Base-by-base conservation (phyloP, 2,797 vertebrate genomes). In the Esox masquinongy region DNA sequence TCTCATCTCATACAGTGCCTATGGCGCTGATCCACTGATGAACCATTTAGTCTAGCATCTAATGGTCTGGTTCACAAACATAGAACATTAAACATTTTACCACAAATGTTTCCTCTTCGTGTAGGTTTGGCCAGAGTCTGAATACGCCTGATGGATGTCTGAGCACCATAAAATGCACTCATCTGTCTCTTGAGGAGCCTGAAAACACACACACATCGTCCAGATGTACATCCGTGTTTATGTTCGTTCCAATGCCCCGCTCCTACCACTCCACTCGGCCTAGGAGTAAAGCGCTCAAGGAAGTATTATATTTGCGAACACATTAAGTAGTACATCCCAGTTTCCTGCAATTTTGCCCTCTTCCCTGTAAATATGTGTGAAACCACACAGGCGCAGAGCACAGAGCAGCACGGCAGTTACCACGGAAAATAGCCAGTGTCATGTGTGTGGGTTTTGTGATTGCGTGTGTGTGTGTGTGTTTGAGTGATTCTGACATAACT, bases 301-400 rank as follows among this genome's bases (percentile, higher is more conserved):
- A 94, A 93, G 92, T 91, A 92, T 93, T 93, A 91, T 86, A 91
- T 92, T 92, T 88, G 88, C 49, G 67, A 92, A 92, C 88, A 90
- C 93, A 92, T 92, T 91, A 92, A 94, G 90, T 84, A 89, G 86
- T 88, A 91, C 88, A 90, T 91, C 88, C 11, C 87, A 88, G 83
- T 91, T 93, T 94, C 92, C 92, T 92, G 90, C 90, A 90, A 90
- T 93, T 93, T 92, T 74, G 83, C 82, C 84, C 69, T 74, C 43
- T 88, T 87, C 87, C 84, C 78, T 85, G 83, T 91, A 91, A 93
- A 91, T 88, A 88, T 80, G 85, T 88, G 77, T 80, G 79, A 80
- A 80, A 92, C 85, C 88, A 61, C 90, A 89, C 83, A 86, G 86
- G 86, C 86, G 85, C 85, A 3, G 67, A 82, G 15, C 29, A 31